Conservation (phyloP, 1,140 invertebrate species). For the Philotrypesis tridentata region DNA sequence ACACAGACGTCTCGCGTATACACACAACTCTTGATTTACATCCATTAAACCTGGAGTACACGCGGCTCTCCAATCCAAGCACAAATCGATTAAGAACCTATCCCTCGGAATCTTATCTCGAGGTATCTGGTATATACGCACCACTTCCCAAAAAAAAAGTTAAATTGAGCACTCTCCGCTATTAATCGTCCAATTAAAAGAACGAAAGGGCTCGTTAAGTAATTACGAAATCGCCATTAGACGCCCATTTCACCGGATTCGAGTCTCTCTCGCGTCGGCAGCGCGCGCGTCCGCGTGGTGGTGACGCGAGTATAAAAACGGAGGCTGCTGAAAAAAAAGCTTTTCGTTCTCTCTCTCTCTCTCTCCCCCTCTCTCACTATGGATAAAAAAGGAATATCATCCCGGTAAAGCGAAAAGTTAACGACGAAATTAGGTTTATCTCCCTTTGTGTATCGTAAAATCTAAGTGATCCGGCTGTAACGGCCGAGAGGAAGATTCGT, state of each 20-base stretch:
- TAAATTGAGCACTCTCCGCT: background rate
- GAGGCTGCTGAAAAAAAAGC: too few species aligned
- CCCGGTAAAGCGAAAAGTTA: background rate
- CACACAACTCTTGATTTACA: conserved; percentile 18
- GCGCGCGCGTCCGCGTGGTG: too few species aligned
- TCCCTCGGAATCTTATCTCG: background rate
- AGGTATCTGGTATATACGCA: too few species aligned
- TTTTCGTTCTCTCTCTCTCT: too few species aligned
- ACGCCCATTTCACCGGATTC: too few species aligned
- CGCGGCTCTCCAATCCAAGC: background rate
- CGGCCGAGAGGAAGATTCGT: background rate
- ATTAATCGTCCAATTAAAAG: conserved; percentile 41
- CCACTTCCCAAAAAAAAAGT: background rate
- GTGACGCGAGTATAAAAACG: conserved; percentile 23
- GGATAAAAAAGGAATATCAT: background rate
- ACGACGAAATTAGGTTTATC: background rate
- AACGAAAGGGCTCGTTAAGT: conserved; percentile 28
- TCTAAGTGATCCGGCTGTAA: background rate
- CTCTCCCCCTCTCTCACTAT: too few species aligned
- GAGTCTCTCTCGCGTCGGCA: background rate
- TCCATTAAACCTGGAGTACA: conserved; percentile 5
- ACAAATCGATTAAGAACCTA: conserved; percentile 37
- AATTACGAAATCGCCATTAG: conserved; percentile 35
- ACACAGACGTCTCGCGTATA: background rate
- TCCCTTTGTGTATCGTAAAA: conserved; percentile 7